phyloP scores from a whole-genome alignment of 2,888 invertebrate genomes.

The Clepsis dumicolana region DNA sequence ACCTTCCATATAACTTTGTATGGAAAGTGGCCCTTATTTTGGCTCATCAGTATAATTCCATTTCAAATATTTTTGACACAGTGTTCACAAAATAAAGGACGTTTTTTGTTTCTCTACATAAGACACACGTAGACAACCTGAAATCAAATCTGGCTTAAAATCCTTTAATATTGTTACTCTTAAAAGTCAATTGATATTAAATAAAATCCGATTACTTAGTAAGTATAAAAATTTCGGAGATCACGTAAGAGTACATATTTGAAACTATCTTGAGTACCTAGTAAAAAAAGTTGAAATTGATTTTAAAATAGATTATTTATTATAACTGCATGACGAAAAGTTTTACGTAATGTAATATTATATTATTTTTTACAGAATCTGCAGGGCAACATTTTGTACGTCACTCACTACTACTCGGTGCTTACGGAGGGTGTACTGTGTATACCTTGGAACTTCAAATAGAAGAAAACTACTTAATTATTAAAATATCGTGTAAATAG shows the following conservation, averaged over 20 bases:
- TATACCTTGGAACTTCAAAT: conserved; percentile 96
- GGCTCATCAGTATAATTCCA: too few species aligned
- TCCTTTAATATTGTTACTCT: neutral
- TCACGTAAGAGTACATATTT: conserved; percentile 14
- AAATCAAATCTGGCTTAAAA: neutral
- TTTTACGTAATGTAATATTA: conserved; percentile 5
- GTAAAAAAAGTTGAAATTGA: neutral
- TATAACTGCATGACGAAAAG: neutral
- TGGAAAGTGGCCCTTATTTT: too few species aligned
- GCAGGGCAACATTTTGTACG: conserved; percentile 90
- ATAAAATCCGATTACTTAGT: conserved; percentile 8
- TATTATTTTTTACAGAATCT: conserved; percentile 81
- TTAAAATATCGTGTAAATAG: conserved; percentile 22
- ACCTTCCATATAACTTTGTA: too few species aligned
- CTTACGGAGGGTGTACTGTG: conserved; percentile 96
- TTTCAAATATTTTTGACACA: too few species aligned
- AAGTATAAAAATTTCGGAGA: conserved; percentile 16
- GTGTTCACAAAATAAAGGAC: neutral
- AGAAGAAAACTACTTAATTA: conserved; percentile 50
- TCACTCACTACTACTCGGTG: conserved; percentile 97
- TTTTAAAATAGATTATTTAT: conserved; percentile 4
- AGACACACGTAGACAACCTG: neutral
- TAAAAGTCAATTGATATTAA: neutral
- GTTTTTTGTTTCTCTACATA: neutral
- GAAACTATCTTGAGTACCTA: neutral